phyloP scores from a whole-genome alignment of 2,797 vertebrate genomes.

The Tinamus major region DNA sequence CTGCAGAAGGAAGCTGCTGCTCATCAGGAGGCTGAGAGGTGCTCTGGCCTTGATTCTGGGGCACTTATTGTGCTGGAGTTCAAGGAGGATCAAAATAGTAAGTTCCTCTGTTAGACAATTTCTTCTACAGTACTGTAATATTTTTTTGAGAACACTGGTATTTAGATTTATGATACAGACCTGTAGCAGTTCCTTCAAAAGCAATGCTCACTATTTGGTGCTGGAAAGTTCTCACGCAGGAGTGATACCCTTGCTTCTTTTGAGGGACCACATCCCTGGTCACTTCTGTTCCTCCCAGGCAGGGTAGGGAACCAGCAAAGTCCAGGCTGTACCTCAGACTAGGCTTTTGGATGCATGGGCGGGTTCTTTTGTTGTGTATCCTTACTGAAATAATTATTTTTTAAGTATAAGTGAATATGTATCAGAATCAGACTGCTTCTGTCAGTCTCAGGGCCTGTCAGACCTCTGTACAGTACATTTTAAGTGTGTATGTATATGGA shows the following conservation, averaged over 20 bases:
- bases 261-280: no score
- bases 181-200: neutral
- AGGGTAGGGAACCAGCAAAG: neutral
- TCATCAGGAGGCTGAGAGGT: slow-evolving; percentile 26
- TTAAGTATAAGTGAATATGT: neutral
- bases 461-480: neutral
- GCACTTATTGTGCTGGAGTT: slow-evolving; percentile 87
- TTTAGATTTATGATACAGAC: neutral
- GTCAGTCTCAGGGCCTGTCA: neutral
- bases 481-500: neutral
- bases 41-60: slow-evolving; percentile 65
- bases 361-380: neutral
- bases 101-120: neutral
- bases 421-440: neutral
- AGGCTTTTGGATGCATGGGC: neutral
- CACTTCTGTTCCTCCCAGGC: neutral
- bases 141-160: neutral
- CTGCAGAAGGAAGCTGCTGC: slow-evolving; percentile 9
- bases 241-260: no score
- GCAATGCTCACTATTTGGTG: no score
- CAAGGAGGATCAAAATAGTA: slow-evolving; percentile 85
- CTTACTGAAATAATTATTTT: neutral
- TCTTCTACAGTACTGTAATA: neutral
- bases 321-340: neutral
- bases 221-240: neutral